Base-by-base conservation (phyloP, 2,888 invertebrate species). In the Lacanobia oleracea region DNA sequence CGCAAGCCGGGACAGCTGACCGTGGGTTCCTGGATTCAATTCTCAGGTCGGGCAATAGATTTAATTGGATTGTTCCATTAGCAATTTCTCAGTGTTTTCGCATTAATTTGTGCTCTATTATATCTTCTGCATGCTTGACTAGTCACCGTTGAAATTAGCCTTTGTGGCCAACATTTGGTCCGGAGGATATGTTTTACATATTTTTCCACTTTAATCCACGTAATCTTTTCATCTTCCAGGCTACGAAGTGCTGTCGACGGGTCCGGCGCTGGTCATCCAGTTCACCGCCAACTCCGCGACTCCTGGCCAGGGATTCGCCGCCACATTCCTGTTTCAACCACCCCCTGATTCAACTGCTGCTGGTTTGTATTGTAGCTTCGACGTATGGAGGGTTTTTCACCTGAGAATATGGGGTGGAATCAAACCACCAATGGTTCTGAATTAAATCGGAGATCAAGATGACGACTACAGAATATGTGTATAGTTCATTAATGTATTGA, bases 271-370 rank as follows among this genome's bases (percentile, higher is more conserved):
- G 72, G 97, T 97, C 88, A 96, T 98, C 84, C 98, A 98, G 94
- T 98, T 98, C 93, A 97, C 98, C 56, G 98, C 98, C 71, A 98
- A 98, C 93, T 98, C 98, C 0, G 97, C 97, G 74, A 97, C 97
- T 90, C 98, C 98, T 0, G 98, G 98, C 0, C 97, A 97, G 87
- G 98, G 98, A 1, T 98, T 98, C 92, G 97, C 97, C 87, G 98
- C 98, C 72, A 97, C 96, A 76, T 98, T 97, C 92, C 97, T 97
- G 88, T 98, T 98, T 88, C 97, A 97, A 87, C 97, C 97, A 18
- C 95, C 95, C 0, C 95, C 95, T 0, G 95, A 95, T 67, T 96
- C 95, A 12, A 96, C 95, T 0, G 95, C 95, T 48, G 95, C 95
- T 80, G 95, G 95, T 95, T 77, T 75, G 88, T 85, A 72, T 69